Evolutionary conservation across 2,113 vertebrate species (phyloP).

Genomic region (Cromileptes altivelis): DNA sequence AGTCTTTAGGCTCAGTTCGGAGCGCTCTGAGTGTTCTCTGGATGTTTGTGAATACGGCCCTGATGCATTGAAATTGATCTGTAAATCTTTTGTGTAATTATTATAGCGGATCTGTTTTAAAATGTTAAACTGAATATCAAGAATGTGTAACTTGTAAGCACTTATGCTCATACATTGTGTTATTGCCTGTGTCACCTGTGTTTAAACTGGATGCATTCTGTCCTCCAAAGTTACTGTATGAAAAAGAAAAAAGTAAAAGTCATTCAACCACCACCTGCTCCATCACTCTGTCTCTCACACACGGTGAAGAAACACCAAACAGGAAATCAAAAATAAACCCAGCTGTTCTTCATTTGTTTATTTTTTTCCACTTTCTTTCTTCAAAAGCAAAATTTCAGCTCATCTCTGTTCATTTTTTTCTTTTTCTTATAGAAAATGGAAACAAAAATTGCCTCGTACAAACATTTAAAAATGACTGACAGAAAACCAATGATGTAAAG

Average conservation of each 20-base stretch:
- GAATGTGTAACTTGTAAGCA: not conserved
- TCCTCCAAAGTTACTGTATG: not conserved
- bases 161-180: not conserved
- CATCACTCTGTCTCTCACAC: not conserved
- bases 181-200: not conserved
- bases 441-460: conserved; percentile 56
- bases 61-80: too few relatives aligned
- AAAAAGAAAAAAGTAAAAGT: too few relatives aligned
- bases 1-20: too few relatives aligned
- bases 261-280: too few relatives aligned
- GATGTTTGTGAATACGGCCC: too few relatives aligned
- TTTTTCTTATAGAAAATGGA: conserved; percentile 68
- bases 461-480: conserved; percentile 69
- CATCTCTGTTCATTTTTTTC: conserved; percentile 2
- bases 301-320: not conserved
- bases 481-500: not conserved
- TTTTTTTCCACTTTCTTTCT: conserved; percentile 52
- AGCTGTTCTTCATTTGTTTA: conserved; percentile 46
- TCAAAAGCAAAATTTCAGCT: conserved; percentile 57
- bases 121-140: not conserved
- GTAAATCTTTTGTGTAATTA: too few relatives aligned
- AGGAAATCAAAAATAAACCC: conserved; percentile 5
- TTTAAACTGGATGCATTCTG: conserved; percentile 1
- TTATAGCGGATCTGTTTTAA: not conserved
- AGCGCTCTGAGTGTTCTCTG: too few relatives aligned